Percentiles rank a stretch among this genome's conserved stretches.
phyloP scores from a whole-genome alignment of 2,113 vertebrate genomes.

The Plotosus lineatus region DNA sequence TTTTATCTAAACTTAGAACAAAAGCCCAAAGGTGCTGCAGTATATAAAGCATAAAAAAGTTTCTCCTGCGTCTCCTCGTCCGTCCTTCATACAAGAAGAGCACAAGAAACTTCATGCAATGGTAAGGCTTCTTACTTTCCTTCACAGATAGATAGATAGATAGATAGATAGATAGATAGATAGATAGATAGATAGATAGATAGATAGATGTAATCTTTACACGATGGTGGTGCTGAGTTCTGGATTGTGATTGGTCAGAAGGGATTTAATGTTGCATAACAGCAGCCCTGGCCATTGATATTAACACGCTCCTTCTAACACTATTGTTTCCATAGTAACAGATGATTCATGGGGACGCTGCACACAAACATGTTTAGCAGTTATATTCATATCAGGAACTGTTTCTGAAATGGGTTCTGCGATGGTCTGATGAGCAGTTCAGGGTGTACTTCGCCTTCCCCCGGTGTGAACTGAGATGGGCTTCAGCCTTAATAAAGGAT shows the following conservation, averaged over 20 bases:
- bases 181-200: background rate
- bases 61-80: slow-evolving; percentile 46
- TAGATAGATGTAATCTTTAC: background rate
- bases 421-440: too few species aligned
- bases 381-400: too few species aligned
- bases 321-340: background rate
- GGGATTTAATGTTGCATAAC: background rate
- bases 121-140: slow-evolving; percentile 52
- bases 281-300: background rate
- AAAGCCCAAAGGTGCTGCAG: slow-evolving; percentile 37
- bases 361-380: too few species aligned
- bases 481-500: too few species aligned
- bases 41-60: slow-evolving; percentile 58
- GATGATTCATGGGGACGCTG: background rate
- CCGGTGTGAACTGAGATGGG: too few species aligned
- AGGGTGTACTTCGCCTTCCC: too few species aligned
- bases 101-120: slow-evolving; percentile 51
- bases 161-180: background rate
- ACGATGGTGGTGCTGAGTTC: background rate
- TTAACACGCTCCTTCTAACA: background rate
- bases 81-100: slow-evolving; percentile 31
- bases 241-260: background rate
- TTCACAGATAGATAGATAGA: background rate
- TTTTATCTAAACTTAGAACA: slow-evolving; percentile 65
- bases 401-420: too few species aligned